Base-by-base conservation (phyloP, 1,140 invertebrate genomes). In the Psilanteris sp. region DNA sequence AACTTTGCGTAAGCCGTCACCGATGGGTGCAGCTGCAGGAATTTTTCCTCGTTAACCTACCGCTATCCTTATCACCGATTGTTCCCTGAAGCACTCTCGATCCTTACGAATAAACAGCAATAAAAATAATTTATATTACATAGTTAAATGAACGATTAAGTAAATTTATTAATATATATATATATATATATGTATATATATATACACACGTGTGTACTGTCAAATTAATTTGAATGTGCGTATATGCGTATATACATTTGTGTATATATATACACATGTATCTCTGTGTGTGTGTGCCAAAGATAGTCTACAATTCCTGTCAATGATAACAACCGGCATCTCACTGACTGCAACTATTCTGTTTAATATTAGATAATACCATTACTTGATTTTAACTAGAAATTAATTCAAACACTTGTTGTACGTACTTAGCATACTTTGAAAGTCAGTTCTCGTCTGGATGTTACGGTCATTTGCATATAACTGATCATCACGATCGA, bases 341-440 rank as follows among this genome's bases (percentile, higher is more conserved):
- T 81, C 74, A 79, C 74, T 80, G 77, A 81, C 77, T 81, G 80
- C 80, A 81, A 81, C 74, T 81, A 77, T 70, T 79, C 74, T 50
- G 80, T 70, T 81, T 81, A 79, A 82, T 82, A 80, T 79, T 80
- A 77, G 77, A 80, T 70, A 77, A 80, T 75, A 75, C 67, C 76
- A 82, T 82, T 77, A 76, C 61, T 78, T 75, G 67, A 73, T 71
- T 76, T 79, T 81, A 71, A 79, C 75, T 79, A 79, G 79, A 80
- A 70, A 80, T 82, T 81, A 73, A 77, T 81, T 77, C 67, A 34
- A 79, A 80, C 80, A 80, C 76, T 81, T 79, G 76, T 81, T 81
- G 78, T 78, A 74, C 71, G 66, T 76, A 67, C 75, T 39, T 41
- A 43, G 57, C 39, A 39, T 72, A 72, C 11, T 50, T 62, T 54